Evolutionary conservation across 2,797 vertebrate species (phyloP).

Genomic region (Phrynocephalus guinanensis): DNA sequence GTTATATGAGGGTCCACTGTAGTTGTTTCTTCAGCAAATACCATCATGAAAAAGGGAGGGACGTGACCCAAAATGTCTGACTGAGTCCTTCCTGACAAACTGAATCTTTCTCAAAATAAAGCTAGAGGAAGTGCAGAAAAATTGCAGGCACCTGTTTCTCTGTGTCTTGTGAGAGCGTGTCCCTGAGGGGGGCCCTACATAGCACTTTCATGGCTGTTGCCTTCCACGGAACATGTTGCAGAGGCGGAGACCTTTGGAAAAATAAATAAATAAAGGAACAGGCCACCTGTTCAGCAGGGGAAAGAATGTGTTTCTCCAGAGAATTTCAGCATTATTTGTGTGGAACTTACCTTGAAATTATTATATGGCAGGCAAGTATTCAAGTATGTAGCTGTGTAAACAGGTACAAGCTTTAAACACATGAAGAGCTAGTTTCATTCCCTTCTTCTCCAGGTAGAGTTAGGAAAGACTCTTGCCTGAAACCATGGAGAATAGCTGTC

Average conservation of each 20-base stretch:
- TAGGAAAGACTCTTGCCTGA: too few species aligned
- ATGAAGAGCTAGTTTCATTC: too few species aligned
- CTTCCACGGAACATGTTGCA: conserved; percentile 17
- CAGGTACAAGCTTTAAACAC: too few species aligned
- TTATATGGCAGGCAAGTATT: conserved; percentile 12
- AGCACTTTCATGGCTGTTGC: neutral
- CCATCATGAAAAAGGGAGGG: conserved; percentile 45
- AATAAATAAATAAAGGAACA: conserved; percentile 32
- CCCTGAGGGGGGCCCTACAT: conserved; percentile 18
- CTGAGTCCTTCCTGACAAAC: conserved; percentile 45
- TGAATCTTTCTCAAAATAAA: conserved; percentile 29
- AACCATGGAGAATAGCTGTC: too few species aligned
- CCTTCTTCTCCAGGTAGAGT: too few species aligned
- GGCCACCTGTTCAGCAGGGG: conserved; percentile 28
- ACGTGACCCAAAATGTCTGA: conserved; percentile 28
- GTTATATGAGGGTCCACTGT: too few species aligned
- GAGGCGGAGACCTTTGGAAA: conserved; percentile 37
- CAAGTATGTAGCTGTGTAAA: neutral
- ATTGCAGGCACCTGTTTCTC: conserved; percentile 62
- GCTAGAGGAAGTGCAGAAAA: conserved; percentile 42
- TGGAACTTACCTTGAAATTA: conserved; percentile 50
- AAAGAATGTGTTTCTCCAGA: conserved; percentile 46
- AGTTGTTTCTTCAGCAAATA: conserved; percentile 34
- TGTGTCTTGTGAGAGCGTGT: conserved; percentile 36
- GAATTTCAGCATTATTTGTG: conserved; percentile 39